Evolutionary conservation across 2,888 invertebrate species (phyloP), one percentile per base, ranked within the genome.

Genomic region (Colletes collaris): DNA sequence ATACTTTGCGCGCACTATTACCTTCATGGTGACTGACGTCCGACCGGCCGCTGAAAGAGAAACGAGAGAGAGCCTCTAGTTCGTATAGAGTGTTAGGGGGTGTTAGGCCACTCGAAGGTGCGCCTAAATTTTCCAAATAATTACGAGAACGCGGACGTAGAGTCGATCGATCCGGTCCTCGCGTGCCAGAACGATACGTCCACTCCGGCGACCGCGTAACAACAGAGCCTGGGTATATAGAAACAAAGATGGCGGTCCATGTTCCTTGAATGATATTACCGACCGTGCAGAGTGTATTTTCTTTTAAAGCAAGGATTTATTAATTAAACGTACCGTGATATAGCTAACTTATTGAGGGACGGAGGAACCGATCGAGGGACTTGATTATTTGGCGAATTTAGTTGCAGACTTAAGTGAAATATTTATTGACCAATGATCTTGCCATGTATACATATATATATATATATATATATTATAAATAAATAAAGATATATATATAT

Each of bases 351-450:
- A 81, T 79, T 76, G 72, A 59, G 53, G 37, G 35, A 65, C 65
- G 52, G 52, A 62, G 40, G 59, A 75, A 44, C 44, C 44, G n/a
- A 65, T 66, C 70, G 62, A 63, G 52, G 64, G 69, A 52, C 44
- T 59, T 68, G 64, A 80, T 86, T 82, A 83, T 88, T 83, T 87
- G 87, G 85, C 71, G 74, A 88, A 86, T 86, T 85, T 86, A 86
- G 83, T 79, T 79, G 65, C 77, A 81, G 76, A 83, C 73, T 82
- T 85, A 87, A 88, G 84, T 84, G 81, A 91, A 89, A 88, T 90
- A 90, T 90, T 90, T 90, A 90, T 90, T 90, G 89, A 90, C 88
- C 89, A 90, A 90, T 90, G 89, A 90, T 84, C 89, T 91, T 91
- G 91, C 90, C 91, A 90, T 90, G 87, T 88, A 86, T 76, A 46